phyloP scores from a whole-genome alignment of 2,113 vertebrate species.

The Coracopsis vasa region DNA sequence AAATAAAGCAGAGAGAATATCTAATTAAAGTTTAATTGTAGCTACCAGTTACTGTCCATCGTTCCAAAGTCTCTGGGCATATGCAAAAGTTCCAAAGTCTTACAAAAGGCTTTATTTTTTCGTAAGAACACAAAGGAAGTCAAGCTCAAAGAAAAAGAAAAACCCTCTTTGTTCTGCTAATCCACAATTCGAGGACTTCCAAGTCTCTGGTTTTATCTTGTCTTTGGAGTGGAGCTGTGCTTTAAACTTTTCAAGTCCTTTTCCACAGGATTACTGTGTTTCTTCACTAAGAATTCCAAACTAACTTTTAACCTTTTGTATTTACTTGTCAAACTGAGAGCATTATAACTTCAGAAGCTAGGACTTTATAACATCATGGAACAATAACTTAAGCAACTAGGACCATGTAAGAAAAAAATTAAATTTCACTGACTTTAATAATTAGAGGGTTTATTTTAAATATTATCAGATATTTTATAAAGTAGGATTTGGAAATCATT shows the following conservation, averaged over 20 bases:
- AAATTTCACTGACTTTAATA: not conserved
- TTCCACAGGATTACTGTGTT: not conserved
- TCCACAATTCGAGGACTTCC: not conserved
- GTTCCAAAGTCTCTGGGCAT: not conserved
- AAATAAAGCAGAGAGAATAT: not conserved
- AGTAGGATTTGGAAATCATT: not conserved
- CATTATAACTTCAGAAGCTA: not conserved
- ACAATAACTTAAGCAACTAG: not conserved
- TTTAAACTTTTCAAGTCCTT: not conserved
- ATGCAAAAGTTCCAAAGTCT: not conserved
- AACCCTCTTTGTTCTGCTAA: not conserved
- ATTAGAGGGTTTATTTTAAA: not conserved
- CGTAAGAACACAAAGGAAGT: not conserved
- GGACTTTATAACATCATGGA: not conserved
- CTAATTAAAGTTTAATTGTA: not conserved
- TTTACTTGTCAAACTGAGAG: not conserved
- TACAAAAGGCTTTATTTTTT: not conserved
- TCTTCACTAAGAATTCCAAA: not conserved
- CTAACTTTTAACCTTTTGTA: not conserved
- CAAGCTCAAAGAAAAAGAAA: not conserved
- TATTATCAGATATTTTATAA: not conserved
- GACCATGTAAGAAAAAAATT: not conserved
- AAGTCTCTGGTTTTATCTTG: not conserved
- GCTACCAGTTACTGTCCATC: not conserved
- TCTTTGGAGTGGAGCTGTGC: not conserved